These are phyloP conservation scores for Eleginops maclovinus DNA, from an alignment of 2,113 vertebrate genomes.

Conservation along the genomic window DNA sequence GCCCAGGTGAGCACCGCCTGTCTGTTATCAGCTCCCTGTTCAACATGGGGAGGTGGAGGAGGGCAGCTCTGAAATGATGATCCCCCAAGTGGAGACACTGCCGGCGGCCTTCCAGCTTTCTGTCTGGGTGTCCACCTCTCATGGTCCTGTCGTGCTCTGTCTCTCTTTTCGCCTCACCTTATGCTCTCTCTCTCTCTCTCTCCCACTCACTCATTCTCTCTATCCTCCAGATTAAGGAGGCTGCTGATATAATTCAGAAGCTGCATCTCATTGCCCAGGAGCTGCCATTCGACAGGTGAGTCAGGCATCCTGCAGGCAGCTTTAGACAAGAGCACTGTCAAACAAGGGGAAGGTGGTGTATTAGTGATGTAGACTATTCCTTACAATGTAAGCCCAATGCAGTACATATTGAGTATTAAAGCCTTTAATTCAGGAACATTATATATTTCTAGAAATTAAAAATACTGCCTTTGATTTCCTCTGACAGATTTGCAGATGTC, in stretches of 20 bases:
- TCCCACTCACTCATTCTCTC: conserved; percentile 15
- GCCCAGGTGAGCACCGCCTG: conserved; percentile 80
- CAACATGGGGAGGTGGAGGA: conserved; percentile 72
- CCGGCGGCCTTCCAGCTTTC: conserved; percentile 68
- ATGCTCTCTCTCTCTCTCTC: conserved; percentile 28
- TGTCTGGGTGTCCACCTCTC: conserved; percentile 68
- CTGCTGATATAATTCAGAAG: conserved; percentile 99
- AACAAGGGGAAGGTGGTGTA: conserved; percentile 48
- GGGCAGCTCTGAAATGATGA: conserved; percentile 77
- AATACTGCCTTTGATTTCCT: conserved; percentile 45
- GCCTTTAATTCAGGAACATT: conserved; percentile 4
- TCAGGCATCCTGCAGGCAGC: conserved; percentile 68
- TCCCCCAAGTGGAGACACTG: conserved; percentile 68
- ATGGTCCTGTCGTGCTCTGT: conserved; percentile 46
- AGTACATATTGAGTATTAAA: conserved; percentile 10
- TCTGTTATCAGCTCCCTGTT: conserved; percentile 75
- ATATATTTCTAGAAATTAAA: conserved; percentile 1
- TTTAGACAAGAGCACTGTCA: conserved; percentile 59
- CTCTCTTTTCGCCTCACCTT: conserved; percentile 55
- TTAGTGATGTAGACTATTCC: conserved; percentile 40
- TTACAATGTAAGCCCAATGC: conserved; percentile 19
- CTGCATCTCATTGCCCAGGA: conserved; percentile 99
- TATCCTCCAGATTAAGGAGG: conserved; percentile 94
- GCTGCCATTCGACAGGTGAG: conserved; percentile 97
- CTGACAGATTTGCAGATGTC: conserved; percentile 95